These are phyloP conservation scores for Idaea aversata DNA, from an alignment of 2,888 invertebrate genomes.

Conservation along the genomic window DNA sequence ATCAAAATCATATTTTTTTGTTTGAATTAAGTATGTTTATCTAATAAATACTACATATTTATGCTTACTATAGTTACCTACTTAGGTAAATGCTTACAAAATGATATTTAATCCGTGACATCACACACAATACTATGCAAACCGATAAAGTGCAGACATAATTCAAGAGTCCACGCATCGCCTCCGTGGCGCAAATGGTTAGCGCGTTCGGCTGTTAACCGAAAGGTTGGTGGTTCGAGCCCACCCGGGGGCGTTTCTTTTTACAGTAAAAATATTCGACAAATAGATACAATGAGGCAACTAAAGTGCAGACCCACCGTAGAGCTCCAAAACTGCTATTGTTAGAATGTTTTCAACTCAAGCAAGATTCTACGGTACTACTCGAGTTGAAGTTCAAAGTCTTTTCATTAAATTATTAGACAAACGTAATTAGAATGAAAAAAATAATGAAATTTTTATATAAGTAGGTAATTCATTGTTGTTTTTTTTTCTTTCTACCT, in stretches of 20 bases:
- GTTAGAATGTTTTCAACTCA: too few species aligned
- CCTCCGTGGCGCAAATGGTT: constrained; percentile 84
- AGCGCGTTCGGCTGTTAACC: constrained; percentile 99
- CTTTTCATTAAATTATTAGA: neutral
- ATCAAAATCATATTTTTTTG: too few species aligned
- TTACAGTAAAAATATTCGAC: neutral
- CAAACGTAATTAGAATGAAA: neutral
- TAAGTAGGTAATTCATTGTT: too few species aligned
- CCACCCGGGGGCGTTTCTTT: constrained; percentile 91
- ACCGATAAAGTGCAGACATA: neutral
- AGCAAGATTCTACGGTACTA: too few species aligned
- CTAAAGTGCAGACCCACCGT: too few species aligned
- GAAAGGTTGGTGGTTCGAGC: constrained; percentile 99
- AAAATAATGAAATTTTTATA: too few species aligned
- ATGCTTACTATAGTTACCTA: neutral
- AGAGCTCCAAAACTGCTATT: too few species aligned
- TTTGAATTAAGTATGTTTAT: too few species aligned
- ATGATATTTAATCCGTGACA: neutral
- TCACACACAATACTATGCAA: neutral
- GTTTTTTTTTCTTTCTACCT: too few species aligned
- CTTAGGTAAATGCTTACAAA: neutral
- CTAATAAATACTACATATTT: too few species aligned
- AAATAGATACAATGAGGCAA: too few species aligned
- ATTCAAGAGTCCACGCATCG: constrained; percentile 19
- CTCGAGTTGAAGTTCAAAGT: too few species aligned